These are phyloP conservation scores for Anthonomus grandis DNA, from an alignment of 1,140 invertebrate genomes.

Conservation along the genomic window DNA sequence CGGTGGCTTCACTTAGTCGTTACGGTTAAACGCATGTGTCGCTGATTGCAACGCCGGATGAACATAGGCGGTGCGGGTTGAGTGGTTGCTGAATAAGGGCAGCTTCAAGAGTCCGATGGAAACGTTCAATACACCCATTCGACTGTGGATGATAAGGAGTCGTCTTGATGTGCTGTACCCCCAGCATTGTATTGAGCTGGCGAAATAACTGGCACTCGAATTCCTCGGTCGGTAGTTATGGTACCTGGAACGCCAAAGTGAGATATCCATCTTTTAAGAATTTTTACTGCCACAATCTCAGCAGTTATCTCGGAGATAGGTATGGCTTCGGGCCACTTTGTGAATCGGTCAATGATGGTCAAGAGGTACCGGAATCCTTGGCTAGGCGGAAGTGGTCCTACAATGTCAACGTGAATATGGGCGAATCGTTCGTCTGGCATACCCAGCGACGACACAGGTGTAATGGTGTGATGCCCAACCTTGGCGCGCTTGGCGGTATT, in stretches of 20 bases:
- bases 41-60: no score
- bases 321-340: conserved; percentile 48
- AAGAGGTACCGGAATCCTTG: no score
- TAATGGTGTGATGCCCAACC: conserved; percentile 30
- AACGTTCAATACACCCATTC: no score
- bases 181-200: no score
- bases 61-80: conserved; percentile 29
- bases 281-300: conserved; percentile 41
- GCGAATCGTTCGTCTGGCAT: conserved; percentile 32
- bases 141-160: no score
- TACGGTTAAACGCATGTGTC: no score
- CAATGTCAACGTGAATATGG: conserved; percentile 43
- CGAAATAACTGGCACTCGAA: conserved; percentile 44
- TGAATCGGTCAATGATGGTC: conserved; percentile 50
- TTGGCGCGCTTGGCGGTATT: conserved; percentile 42
- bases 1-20: no score
- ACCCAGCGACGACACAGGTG: conserved; percentile 29
- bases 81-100: conserved; percentile 56
- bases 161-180: no score
- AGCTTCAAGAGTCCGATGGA: conserved; percentile 45
- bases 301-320: conserved; percentile 42
- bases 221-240: conserved; percentile 49
- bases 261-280: conserved; percentile 41
- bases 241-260: conserved; percentile 44
- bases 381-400: conserved; percentile 40